Percentiles rank a stretch among this genome's conserved stretches.
Conservation (phyloP, 2,888 invertebrate species). For the Tachystola acroxantha region DNA sequence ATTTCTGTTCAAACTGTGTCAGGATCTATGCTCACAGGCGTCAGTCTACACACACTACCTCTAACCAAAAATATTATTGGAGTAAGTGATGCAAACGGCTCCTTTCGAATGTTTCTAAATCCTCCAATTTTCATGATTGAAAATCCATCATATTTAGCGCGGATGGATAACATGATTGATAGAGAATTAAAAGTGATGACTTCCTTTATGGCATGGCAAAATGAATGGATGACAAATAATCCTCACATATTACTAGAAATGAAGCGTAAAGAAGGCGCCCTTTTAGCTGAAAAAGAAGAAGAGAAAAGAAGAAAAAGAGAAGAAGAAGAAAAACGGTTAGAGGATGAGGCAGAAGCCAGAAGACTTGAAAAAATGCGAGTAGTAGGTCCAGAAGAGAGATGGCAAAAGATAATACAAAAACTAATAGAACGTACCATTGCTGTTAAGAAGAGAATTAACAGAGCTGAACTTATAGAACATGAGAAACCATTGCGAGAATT, state of each 20-base stretch:
- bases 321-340: conserved; percentile 63
- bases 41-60: conserved; percentile 78
- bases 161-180: conserved; percentile 64
- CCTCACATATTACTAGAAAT: conserved; percentile 55
- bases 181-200: conserved; percentile 74
- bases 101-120: conserved; percentile 80
- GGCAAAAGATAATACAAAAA: conserved; percentile 81
- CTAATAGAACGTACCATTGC: conserved; percentile 81
- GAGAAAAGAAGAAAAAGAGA: conserved; percentile 54
- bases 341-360: conserved; percentile 70
- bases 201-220: conserved; percentile 79
- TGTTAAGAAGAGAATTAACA: conserved; percentile 80
- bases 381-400: conserved; percentile 71
- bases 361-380: conserved; percentile 54
- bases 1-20: conserved; percentile 82
- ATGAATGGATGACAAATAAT: conserved; percentile 71
- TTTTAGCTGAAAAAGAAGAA: conserved; percentile 61
- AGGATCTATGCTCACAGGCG: conserved; percentile 80
- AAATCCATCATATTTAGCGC: conserved; percentile 51
- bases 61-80: conserved; percentile 80
- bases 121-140: conserved; percentile 74
- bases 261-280: conserved; percentile 54
- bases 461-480: conserved; percentile 77
- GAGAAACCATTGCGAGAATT: conserved; percentile 79
- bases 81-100: conserved; percentile 83